Percentiles rank a stretch among this genome's conserved stretches.
Evolutionary conservation across 1,140 invertebrate species (phyloP).

Genomic region (Diorhabda carinulata): DNA sequence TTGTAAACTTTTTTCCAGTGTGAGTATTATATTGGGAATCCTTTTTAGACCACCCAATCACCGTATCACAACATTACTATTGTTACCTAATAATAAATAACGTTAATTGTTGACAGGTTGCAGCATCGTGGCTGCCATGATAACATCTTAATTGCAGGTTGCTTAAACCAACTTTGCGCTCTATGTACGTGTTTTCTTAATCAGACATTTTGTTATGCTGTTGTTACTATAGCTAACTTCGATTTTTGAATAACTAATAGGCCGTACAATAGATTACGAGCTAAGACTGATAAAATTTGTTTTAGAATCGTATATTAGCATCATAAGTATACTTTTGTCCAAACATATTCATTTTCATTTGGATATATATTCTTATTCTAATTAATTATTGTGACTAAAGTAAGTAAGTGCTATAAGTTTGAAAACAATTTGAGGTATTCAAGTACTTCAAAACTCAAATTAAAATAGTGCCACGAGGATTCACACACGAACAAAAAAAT

Average conservation of each 20-base stretch:
- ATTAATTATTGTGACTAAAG: too few relatives aligned
- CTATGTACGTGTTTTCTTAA: constrained; percentile 41
- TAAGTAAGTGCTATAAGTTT: too few relatives aligned
- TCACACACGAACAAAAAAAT: too few relatives aligned
- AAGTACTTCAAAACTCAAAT: too few relatives aligned
- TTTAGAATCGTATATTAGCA: too few relatives aligned
- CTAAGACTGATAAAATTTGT: too few relatives aligned
- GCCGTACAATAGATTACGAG: too few relatives aligned
- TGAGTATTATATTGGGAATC: constrained; percentile 10
- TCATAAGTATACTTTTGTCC: too few relatives aligned
- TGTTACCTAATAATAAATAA: constrained; percentile 48
- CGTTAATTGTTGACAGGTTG: constrained; percentile 47
- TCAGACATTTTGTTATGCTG: constrained; percentile 27
- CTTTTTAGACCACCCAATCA: constrained; percentile 43
- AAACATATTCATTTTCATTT: too few relatives aligned
- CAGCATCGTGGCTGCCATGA: constrained; percentile 44
- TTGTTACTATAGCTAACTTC: not conserved
- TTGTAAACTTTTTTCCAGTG: not conserved
- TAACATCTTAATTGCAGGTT: constrained; percentile 47
- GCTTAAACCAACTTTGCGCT: constrained; percentile 42
- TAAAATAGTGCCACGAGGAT: too few relatives aligned
- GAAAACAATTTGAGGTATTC: too few relatives aligned
- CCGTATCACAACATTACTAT: constrained; percentile 47
- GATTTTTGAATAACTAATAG: not conserved
- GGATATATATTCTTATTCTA: too few relatives aligned